These are phyloP conservation scores for Orestias chungarensis DNA, from an alignment of 2,797 vertebrate genomes.

Conservation along the genomic window DNA sequence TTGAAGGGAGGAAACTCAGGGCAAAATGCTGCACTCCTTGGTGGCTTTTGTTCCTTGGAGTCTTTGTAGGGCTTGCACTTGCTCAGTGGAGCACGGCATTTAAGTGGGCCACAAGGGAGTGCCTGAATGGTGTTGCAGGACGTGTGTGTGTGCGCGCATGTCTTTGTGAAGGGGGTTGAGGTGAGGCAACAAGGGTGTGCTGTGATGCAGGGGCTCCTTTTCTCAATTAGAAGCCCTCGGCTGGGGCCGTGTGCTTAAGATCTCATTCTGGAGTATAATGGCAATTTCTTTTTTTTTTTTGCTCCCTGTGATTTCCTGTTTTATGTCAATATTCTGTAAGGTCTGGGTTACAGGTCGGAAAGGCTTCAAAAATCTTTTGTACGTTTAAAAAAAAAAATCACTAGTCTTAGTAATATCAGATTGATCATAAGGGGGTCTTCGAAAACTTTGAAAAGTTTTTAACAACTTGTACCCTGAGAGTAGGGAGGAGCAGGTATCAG, in stretches of 20 bases:
- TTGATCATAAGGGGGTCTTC: background rate
- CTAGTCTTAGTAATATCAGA: background rate
- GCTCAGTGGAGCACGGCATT: slow-evolving; percentile 80
- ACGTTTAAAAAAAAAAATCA: background rate
- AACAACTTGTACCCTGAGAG: background rate
- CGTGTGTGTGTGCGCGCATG: slow-evolving; percentile 57
- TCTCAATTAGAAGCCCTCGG: slow-evolving; percentile 82
- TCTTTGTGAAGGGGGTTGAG: slow-evolving; percentile 62
- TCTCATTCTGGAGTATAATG: slow-evolving; percentile 34
- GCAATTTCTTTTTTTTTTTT: slow-evolving; percentile 22
- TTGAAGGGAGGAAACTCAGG: slow-evolving; percentile 49
- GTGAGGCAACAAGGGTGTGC: slow-evolving; percentile 62
- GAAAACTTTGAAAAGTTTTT: background rate
- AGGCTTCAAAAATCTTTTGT: slow-evolving; percentile 21
- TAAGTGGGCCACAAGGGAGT: slow-evolving; percentile 87
- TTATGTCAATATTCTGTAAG: slow-evolving; percentile 7
- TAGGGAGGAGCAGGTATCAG: background rate
- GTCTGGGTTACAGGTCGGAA: slow-evolving; percentile 13
- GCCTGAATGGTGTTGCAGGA: slow-evolving; percentile 76
- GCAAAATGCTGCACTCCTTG: slow-evolving; percentile 75
- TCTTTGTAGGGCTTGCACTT: slow-evolving; percentile 80
- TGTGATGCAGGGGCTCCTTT: slow-evolving; percentile 70
- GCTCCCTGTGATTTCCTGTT: slow-evolving; percentile 17
- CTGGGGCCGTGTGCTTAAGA: slow-evolving; percentile 47
- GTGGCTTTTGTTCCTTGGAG: slow-evolving; percentile 81